Evolutionary conservation across 2,113 vertebrate species (phyloP).

Genomic region (Stictonetta naevosa): DNA sequence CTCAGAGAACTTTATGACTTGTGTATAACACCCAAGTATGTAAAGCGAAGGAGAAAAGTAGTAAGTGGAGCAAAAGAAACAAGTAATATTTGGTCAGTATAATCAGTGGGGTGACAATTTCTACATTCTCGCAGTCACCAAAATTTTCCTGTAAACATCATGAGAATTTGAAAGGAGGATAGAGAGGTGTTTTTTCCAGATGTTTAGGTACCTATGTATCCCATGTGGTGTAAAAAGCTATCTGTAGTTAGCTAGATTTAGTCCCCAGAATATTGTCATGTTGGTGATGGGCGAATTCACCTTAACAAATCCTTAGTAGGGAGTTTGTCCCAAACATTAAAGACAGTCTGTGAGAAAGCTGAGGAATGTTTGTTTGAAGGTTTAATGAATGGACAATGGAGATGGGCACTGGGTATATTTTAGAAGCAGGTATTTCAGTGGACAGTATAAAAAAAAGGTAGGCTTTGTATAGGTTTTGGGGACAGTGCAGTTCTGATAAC

Average conservation of each 20-base stretch:
- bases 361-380: background rate
- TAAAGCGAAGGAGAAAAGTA: background rate
- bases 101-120: background rate
- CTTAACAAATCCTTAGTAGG: background rate
- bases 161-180: background rate
- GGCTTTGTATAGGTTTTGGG: background rate
- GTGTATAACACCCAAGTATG: background rate
- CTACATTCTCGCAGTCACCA: background rate
- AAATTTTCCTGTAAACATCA: background rate
- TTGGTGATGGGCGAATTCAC: background rate
- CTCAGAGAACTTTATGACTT: background rate
- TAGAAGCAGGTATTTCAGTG: background rate
- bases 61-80: background rate
- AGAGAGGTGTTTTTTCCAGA: background rate
- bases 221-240: background rate
- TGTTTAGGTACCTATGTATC: background rate
- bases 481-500: background rate
- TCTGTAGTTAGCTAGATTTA: background rate
- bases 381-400: background rate
- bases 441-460: background rate
- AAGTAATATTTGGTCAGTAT: background rate
- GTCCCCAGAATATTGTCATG: background rate
- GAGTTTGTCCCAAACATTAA: background rate
- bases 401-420: background rate
- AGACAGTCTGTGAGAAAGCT: background rate